Base-by-base conservation (phyloP, 2,113 vertebrate species). In the Helogale parvula region DNA sequence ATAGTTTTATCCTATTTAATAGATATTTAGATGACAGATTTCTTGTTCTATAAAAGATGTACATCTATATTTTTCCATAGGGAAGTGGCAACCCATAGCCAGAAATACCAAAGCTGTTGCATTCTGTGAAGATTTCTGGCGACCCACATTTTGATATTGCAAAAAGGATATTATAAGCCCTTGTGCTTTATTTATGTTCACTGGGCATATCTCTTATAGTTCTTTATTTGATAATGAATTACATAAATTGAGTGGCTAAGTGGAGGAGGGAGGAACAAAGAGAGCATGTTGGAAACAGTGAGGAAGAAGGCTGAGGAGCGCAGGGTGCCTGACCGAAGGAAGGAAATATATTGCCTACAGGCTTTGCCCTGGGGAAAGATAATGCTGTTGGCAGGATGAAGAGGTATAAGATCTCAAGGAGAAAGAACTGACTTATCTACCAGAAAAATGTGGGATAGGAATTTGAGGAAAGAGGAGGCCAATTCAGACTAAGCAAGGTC, bases 391-490 rank as follows among this genome's bases (percentile, higher is more conserved):
- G 93, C 91, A 97, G 54, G 69, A 90, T 27, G 27, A 74, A 93
- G 76, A 94, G 57, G 76, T 93, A 7, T 92, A 94, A 33, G 72
- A 94, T 80, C 65, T 95, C 94, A 93, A 86, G 93, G 84, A 95
- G 81, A 86, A 96, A 90, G 69, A 97, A 94, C 95, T 74, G 91
- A 94, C 33, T 94, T 88, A 85, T 50, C n/a, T 83, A 82, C 77
- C 33, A 85, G 76, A 87, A 96, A 96, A 69, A 86, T 50, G 35
- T 71, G 69, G 33, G 11, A 33, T 63, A 87, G 79, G 79, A 87
- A 80, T 92, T 66, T 94, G 80, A 57, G 69, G 83, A n/a, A 77
- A 65, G 82, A 97, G 81, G 50, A 82, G 87, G 60, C 80, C 45
- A 29, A 10, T 82, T 47, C 21, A 76, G 38, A 88, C 31, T 15